A percentile compares a stretch with the other conserved stretches of the same genome.
Evolutionary conservation across 2,888 invertebrate genomes (phyloP).

Genomic region (Nemapogon koenigi): DNA sequence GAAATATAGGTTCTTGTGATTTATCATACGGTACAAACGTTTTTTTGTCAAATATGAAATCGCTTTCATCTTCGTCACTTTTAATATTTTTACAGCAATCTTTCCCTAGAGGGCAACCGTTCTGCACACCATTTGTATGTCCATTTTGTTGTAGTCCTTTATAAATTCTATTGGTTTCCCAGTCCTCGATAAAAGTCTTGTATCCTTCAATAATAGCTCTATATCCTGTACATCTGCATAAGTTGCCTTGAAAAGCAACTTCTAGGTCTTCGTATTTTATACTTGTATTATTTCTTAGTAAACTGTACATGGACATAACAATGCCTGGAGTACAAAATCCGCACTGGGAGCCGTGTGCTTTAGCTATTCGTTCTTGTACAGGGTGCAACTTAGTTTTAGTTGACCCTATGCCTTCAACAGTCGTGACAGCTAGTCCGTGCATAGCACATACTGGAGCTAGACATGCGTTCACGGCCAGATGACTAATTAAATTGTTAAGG

Average conservation of each 20-base stretch:
- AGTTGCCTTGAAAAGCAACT: slow-evolving; percentile 75
- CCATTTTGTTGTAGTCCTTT: slow-evolving; percentile 24
- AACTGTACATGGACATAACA: slow-evolving; percentile 90
- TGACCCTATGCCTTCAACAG: slow-evolving; percentile 86
- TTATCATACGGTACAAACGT: slow-evolving; percentile 74
- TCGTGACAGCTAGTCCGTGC: slow-evolving; percentile 84
- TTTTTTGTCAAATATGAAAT: slow-evolving; percentile 64
- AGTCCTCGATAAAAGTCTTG: slow-evolving; percentile 76
- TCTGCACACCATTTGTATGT: slow-evolving; percentile 23
- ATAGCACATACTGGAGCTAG: slow-evolving; percentile 80
- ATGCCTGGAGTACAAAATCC: slow-evolving; percentile 91
- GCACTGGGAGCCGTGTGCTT: slow-evolving; percentile 87
- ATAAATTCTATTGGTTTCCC: slow-evolving; percentile 60
- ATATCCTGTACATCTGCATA: slow-evolving; percentile 88
- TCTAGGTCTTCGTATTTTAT: slow-evolving; percentile 70
- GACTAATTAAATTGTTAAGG: slow-evolving; percentile 45
- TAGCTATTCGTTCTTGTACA: slow-evolving; percentile 82
- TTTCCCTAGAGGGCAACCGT: slow-evolving; percentile 66
- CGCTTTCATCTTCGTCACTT: slow-evolving; percentile 47
- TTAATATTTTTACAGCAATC: slow-evolving; percentile 67
- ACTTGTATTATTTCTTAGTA: slow-evolving; percentile 65
- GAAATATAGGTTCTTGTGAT: slow-evolving; percentile 84
- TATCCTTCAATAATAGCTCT: slow-evolving; percentile 86
- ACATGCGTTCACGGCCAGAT: slow-evolving; percentile 82
- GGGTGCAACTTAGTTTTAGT: slow-evolving; percentile 76